A percentile compares a stretch with the other conserved stretches of the same genome.
Conservation (phyloP, 2,888 invertebrate genomes). For the Merodon equestris region DNA sequence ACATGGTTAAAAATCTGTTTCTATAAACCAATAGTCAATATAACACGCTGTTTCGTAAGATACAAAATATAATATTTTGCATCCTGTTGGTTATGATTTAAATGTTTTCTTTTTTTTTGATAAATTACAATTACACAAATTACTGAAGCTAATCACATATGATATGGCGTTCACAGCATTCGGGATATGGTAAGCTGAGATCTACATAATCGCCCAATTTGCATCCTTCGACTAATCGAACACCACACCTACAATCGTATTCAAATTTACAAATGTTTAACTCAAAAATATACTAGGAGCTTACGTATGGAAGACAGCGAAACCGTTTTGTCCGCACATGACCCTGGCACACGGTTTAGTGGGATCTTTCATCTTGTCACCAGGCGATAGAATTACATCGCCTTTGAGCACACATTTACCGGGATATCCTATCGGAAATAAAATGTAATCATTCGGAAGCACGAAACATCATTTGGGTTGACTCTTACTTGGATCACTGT, state of each 20-base stretch:
- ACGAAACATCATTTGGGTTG: not conserved
- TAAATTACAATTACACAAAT: no score
- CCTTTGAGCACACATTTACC: not conserved
- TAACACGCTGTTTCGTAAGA: no score
- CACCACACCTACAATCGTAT: constrained; percentile 69
- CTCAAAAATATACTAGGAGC: no score
- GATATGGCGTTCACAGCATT: constrained; percentile 22
- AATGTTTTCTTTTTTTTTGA: no score
- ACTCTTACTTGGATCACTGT: not conserved
- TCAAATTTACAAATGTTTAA: not conserved
- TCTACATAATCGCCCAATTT: constrained; percentile 52
- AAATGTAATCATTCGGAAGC: not conserved
- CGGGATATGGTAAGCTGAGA: constrained; percentile 24
- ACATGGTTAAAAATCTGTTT: no score
- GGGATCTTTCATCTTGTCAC: not conserved
- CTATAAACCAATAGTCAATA: no score
- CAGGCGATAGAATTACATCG: not conserved
- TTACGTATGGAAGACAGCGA: not conserved
- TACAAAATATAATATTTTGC: no score
- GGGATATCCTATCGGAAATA: no score
- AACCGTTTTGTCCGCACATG: not conserved
- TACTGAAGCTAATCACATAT: constrained; percentile 15
- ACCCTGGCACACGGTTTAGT: not conserved
- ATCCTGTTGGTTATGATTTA: no score
- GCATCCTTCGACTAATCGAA: constrained; percentile 35